Evolutionary conservation across 2,888 invertebrate species (phyloP).

Genomic region (Pterostichus madidus): DNA sequence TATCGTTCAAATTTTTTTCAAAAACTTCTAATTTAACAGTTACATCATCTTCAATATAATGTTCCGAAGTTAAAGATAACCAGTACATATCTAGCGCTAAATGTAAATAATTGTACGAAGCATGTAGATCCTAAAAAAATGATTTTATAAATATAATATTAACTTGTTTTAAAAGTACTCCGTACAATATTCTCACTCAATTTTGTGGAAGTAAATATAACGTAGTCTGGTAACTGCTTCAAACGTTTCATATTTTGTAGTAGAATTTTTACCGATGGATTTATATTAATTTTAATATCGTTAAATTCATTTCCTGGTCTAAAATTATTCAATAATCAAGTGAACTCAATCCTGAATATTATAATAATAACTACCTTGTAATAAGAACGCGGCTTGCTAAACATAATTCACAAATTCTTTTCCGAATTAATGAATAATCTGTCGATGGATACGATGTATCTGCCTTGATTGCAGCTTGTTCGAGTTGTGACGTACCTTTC

Average conservation of each 20-base stretch:
- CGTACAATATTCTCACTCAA: slow-evolving; percentile 14
- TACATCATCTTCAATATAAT: slow-evolving; percentile 33
- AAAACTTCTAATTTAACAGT: slow-evolving; percentile 38
- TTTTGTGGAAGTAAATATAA: slow-evolving; percentile 53
- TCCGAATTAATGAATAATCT: slow-evolving; percentile 50
- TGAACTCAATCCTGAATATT: not conserved
- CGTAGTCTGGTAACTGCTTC: slow-evolving; percentile 55
- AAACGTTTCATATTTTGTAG: slow-evolving; percentile 20
- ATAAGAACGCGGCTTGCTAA: slow-evolving; percentile 38
- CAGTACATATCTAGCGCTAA: slow-evolving; percentile 57
- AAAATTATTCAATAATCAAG: not conserved
- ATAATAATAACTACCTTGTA: slow-evolving; percentile 6
- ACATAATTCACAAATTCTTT: slow-evolving; percentile 50
- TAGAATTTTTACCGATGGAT: slow-evolving; percentile 23
- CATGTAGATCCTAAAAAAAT: slow-evolving; percentile 31
- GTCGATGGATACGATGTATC: slow-evolving; percentile 29
- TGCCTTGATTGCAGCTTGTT: slow-evolving; percentile 41
- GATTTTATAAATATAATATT: slow-evolving; percentile 1
- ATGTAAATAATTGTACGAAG: slow-evolving; percentile 56
- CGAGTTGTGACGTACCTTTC: slow-evolving; percentile 38
- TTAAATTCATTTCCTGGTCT: not conserved
- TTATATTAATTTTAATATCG: slow-evolving; percentile 2
- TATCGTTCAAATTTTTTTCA: slow-evolving; percentile 37
- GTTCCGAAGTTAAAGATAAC: slow-evolving; percentile 33
- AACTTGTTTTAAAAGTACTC: not conserved